A percentile compares a stretch with the other conserved stretches of the same genome.
Conservation (phyloP, 2,113 vertebrate genomes). For the Polyodon spathula region DNA sequence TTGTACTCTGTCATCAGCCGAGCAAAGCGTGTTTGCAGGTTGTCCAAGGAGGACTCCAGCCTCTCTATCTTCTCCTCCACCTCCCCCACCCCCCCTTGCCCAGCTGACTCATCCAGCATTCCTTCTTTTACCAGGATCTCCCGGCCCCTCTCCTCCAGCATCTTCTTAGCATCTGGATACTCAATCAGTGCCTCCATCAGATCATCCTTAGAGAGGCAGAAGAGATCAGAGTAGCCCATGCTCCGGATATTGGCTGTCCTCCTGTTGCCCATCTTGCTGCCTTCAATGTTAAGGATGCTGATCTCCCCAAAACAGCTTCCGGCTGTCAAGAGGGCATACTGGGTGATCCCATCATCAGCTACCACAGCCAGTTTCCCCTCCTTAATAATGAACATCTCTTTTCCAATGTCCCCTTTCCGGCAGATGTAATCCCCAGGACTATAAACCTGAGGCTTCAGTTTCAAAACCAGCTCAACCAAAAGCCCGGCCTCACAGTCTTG, state of each 20-base stretch:
- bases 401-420: slow-evolving; percentile 88
- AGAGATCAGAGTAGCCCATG: slow-evolving; percentile 92
- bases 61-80: slow-evolving; percentile 77
- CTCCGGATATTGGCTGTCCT: slow-evolving; percentile 91
- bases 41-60: slow-evolving; percentile 72
- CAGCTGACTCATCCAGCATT: slow-evolving; percentile 73
- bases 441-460: slow-evolving; percentile 84
- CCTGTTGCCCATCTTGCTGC: slow-evolving; percentile 94
- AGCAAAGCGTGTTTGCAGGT: slow-evolving; percentile 67
- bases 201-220: slow-evolving; percentile 92
- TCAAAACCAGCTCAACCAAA: slow-evolving; percentile 86
- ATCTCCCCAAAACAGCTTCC: slow-evolving; percentile 95
- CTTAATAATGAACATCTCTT: slow-evolving; percentile 97
- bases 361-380: slow-evolving; percentile 89
- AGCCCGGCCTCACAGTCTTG: slow-evolving; percentile 90
- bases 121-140: slow-evolving; percentile 90
- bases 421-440: slow-evolving; percentile 94
- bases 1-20: slow-evolving; percentile 71
- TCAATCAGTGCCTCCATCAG: slow-evolving; percentile 90
- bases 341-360: slow-evolving; percentile 77
- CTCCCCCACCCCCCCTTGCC: slow-evolving; percentile 51
- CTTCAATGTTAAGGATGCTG: slow-evolving; percentile 92
- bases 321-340: slow-evolving; percentile 77
- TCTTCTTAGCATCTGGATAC: slow-evolving; percentile 86
- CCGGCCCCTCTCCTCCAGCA: slow-evolving; percentile 82